phyloP scores from a whole-genome alignment of 2,888 invertebrate genomes.

The Lasioglossum calceatum region DNA sequence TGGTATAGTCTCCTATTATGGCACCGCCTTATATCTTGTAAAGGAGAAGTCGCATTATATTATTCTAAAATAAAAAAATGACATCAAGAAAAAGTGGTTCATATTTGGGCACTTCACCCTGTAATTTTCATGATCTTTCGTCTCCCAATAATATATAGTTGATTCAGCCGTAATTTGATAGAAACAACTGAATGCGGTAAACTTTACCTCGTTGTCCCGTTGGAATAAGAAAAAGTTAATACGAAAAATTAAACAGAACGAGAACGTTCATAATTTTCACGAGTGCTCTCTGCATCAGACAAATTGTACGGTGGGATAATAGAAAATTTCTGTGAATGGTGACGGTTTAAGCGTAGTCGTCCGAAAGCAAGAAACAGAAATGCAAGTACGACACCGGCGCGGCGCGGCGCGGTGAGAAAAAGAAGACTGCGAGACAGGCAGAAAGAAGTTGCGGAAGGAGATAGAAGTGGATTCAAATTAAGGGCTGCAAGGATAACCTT shows the following conservation, averaged over 20 bases:
- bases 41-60: too few species aligned
- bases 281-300: background rate
- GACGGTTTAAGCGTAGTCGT: slow-evolving; percentile 30
- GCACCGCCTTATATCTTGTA: too few species aligned
- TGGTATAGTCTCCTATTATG: too few species aligned
- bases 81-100: too few species aligned
- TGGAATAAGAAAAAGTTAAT: background rate
- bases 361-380: slow-evolving; percentile 27
- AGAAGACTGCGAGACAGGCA: slow-evolving; percentile 10
- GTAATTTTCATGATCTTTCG: background rate
- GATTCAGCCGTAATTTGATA: too few species aligned
- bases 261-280: background rate
- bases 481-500: slow-evolving; percentile 49
- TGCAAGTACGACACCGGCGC: background rate
- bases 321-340: slow-evolving; percentile 37
- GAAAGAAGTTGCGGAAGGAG: slow-evolving; percentile 35
- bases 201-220: background rate
- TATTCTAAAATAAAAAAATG: too few species aligned
- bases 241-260: background rate
- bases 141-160: background rate
- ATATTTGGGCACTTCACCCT: too few species aligned
- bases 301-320: background rate
- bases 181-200: background rate
- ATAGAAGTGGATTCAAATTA: slow-evolving; percentile 44
- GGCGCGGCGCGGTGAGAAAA: background rate